Evolutionary conservation across 2,888 invertebrate species (phyloP).

Genomic region (Brachynemurus nebulosus): DNA sequence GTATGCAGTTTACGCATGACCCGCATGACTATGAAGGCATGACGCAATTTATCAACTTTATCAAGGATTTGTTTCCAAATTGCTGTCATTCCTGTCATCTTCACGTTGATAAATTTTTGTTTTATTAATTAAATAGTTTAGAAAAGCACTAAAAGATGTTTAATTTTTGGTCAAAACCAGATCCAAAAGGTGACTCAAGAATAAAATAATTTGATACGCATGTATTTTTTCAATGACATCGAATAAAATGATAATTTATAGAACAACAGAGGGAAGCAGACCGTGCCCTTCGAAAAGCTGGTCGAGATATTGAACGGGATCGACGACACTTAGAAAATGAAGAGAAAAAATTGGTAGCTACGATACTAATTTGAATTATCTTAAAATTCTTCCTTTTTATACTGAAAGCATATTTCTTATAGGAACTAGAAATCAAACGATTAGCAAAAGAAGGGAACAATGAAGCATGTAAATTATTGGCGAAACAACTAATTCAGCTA

Average conservation of each 20-base stretch:
- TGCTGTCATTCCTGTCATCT: no score
- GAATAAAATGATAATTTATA: constrained; percentile 28
- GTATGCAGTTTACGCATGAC: no score
- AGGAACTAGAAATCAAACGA: constrained; percentile 81
- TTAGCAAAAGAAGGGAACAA: constrained; percentile 77
- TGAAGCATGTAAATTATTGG: constrained; percentile 67
- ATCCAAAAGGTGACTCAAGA: constrained; percentile 29
- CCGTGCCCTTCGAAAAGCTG: constrained; percentile 60
- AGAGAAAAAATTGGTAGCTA: constrained; percentile 71
- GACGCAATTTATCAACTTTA: no score
- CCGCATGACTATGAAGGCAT: no score
- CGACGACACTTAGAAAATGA: constrained; percentile 68
- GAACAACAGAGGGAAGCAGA: constrained; percentile 80
- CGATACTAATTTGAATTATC: no score
- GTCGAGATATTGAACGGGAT: constrained; percentile 74
- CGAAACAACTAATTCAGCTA: constrained; percentile 77
- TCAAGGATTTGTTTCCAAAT: no score
- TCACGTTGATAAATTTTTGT: neutral
- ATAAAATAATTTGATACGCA: neutral
- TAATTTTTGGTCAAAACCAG: constrained; percentile 28
- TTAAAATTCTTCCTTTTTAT: no score
- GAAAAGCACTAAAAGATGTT: no score
- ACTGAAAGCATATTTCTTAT: constrained; percentile 25
- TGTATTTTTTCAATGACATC: constrained; percentile 2
- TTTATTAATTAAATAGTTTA: constrained; percentile 5